Conservation (phyloP, 2,113 vertebrate species). For the Nipponia nippon region DNA sequence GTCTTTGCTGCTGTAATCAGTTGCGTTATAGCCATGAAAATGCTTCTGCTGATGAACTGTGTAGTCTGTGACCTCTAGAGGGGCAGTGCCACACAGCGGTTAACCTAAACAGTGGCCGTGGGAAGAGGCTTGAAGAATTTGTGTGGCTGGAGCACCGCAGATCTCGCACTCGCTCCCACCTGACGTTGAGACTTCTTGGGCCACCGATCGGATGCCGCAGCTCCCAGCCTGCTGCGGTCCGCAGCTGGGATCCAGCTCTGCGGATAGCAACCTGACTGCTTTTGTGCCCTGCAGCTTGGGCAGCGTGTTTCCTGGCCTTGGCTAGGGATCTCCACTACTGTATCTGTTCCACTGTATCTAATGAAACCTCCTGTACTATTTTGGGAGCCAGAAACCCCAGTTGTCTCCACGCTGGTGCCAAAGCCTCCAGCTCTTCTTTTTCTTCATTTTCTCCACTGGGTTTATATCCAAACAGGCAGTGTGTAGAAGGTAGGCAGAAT, state of each 20-base stretch:
- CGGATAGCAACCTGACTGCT: not conserved
- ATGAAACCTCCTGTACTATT: not conserved
- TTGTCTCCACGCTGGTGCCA: not conserved
- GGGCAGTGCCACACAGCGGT: not conserved
- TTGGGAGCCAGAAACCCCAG: not conserved
- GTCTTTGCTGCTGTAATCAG: not conserved
- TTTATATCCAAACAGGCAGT: not conserved
- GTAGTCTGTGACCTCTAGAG: not conserved
- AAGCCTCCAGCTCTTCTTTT: conserved; percentile 1
- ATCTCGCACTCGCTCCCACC: not conserved
- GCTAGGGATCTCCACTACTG: not conserved
- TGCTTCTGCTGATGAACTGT: not conserved
- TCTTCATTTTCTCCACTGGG: not conserved
- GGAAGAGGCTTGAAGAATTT: not conserved
- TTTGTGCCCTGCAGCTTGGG: not conserved
- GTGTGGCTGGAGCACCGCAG: too few species aligned
- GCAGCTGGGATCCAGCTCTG: not conserved
- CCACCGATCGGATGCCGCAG: accelerated
- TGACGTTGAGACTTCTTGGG: not conserved
- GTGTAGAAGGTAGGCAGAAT: not conserved
- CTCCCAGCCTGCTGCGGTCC: not conserved
- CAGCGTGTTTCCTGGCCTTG: not conserved
- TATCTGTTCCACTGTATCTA: not conserved
- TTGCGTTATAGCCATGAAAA: not conserved
- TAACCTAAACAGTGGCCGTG: not conserved